Base-by-base conservation (phyloP, 1,140 invertebrate species). In the Aphelinus atriplicis region DNA sequence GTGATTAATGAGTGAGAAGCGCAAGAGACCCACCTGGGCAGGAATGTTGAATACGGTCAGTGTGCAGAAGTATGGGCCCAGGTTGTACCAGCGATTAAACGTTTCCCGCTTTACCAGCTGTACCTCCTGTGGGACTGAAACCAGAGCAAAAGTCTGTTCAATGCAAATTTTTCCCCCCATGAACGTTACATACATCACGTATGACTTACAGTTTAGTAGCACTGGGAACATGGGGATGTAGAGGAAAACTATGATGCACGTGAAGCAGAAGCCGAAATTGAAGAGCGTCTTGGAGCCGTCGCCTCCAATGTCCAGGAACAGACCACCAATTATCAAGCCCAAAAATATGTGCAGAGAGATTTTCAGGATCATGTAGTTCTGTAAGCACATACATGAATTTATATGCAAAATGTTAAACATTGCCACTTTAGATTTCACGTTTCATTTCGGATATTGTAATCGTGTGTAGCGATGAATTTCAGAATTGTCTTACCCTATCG, bases 61-160 rank as follows among this genome's bases (percentile, higher is more conserved):
- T 0, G 97, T 96, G 7, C 93, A 90, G 84, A 96, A 98, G 83
- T 98, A 98, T 0, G 96, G 93, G 82, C 94, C 94, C 10, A 98
- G 84, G 46, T 93, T 92, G 85, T 98, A 98, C 96, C 96, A 98
- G 78, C 94, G 92, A 85, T 98, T 98, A 80, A 97, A 94, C 82
- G 97, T 94, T 87, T 98, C 97, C 70, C 96, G 88, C 78, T 95
- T 95, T 76, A 98, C 89, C 3, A 97, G 89, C 65, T 93, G 91
- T 66, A 97, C 94, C 89, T 98, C 96, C 45, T 92, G 90, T 1
- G 96, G 96, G 92, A 97, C 96, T 98, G 86, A 50, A 90, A 80
- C 84, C 86, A 79, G 78, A 80, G 75, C 77, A 80, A 79, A 74
- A 78, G 10, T 47, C n/a, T 47, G 48, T 48, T 46, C 51, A 3